phyloP scores from a whole-genome alignment of 2,797 vertebrate genomes.

The Eremophila alpestris region DNA sequence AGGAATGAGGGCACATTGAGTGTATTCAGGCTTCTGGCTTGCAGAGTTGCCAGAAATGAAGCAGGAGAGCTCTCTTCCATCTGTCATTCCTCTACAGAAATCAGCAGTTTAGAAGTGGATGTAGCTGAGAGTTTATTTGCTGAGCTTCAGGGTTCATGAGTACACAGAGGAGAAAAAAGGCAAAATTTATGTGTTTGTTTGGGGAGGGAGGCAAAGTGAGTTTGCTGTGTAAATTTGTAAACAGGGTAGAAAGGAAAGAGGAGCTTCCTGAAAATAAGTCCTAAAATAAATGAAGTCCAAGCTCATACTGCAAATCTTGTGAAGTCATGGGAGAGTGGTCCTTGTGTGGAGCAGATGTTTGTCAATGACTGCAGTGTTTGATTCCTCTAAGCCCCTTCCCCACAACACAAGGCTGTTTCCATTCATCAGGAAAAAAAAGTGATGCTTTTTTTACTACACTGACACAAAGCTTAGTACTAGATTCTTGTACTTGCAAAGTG shows the following conservation, averaged over 20 bases:
- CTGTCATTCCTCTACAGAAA: constrained; percentile 5
- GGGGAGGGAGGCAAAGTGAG: background rate
- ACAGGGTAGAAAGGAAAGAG: background rate
- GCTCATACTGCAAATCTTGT: background rate
- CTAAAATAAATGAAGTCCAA: background rate
- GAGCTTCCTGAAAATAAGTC: background rate
- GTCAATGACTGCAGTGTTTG: background rate
- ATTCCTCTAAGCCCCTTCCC: background rate
- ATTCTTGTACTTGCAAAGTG: background rate
- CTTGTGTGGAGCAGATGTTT: background rate
- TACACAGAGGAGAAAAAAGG: background rate
- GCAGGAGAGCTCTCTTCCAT: constrained; percentile 8
- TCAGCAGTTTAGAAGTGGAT: background rate
- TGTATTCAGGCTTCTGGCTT: background rate
- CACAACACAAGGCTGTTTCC: background rate
- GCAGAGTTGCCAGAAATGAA: constrained; percentile 10
- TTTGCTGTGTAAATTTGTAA: background rate
- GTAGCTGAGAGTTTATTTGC: constrained; percentile 9
- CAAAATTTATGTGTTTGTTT: background rate
- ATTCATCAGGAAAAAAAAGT: background rate
- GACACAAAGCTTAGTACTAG: background rate
- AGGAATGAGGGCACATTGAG: background rate
- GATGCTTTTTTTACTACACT: background rate
- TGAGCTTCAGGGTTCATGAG: background rate
- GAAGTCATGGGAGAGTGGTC: background rate